Base-by-base conservation (phyloP, 2,797 vertebrate genomes). In the Megalops cyprinoides region DNA sequence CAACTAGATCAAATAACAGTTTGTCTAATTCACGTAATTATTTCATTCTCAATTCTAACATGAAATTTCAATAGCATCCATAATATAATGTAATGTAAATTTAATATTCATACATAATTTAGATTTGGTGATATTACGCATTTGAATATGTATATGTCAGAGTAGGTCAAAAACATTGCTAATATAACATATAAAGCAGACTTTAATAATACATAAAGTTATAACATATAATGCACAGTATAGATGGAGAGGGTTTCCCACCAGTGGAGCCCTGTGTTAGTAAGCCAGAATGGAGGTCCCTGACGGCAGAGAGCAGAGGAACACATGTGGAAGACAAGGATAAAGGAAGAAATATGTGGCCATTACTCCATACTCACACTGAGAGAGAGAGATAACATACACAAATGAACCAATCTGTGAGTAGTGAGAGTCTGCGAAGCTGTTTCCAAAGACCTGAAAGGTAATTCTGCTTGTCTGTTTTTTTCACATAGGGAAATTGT, bases 401-500 rank as follows among this genome's bases (percentile, higher is more conserved):
- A 65, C 95, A 93, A 90, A 91, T 81, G 86, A 89, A 87, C 85
- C 77, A 51, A 78, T 80, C 77, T 87, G 86, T 85, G 81, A 87
- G 84, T 88, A 88, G 84, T 79, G 83, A 85, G 81, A 84, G 84
- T 80, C 79, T 82, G 37, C 39, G 39, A 51, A 76, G 74, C 74
- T 76, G 74, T 76, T 51, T 53, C 85, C 84, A 90, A 88, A 89
- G 85, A 79, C 87, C 83, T 87, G 79, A 87, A 90, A 94, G 93
- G 94, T 95, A 95, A 95, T 92, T 89, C 85, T 93, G 94, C 92
- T 93, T 90, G 94, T 92, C 88, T 91, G 91, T 87, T 90, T 90
- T 89, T 93, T 89, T 88, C 86, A 87, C 88, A 94, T 92, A 91
- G 89, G 89, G 89, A 80, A 5, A 28, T 90, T 87, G 85, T 85